Evolutionary conservation across 2,888 invertebrate genomes (phyloP), one percentile per base, ranked within the genome.

Genomic region (Oeneis ivallda): DNA sequence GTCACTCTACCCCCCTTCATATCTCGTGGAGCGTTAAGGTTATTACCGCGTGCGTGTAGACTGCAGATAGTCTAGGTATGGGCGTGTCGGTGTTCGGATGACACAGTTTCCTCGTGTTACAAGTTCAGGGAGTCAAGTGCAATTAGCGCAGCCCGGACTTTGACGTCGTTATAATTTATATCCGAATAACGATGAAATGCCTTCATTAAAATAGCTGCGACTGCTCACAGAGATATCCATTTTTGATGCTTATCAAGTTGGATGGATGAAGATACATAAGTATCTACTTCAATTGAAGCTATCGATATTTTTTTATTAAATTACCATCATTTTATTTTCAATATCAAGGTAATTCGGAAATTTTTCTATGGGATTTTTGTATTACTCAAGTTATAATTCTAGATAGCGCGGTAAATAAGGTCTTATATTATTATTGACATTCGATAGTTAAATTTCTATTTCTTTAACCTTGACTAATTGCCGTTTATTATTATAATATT

Each of bases 51-150:
- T 67, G 66, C 6, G 9, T 50, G 34, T 56, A n/a, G 39, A 41
- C n/a, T n/a, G n/a, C n/a, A n/a, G n/a, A n/a, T 17, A 15, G 8
- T 9, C 41, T 7, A 37, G 17, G 37, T 19, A 32, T 10, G 56
- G 11, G 45, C 58, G 26, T 60, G 32, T 59, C 57, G 52, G 26
- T 50, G 37, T 15, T 41, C 62, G 61, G 65, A 26, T 73, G 73
- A 74, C 75, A 76, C 66, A 75, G 72, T 75, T 76, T 72, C 69
- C 65, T 62, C 26, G 66, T 73, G 74, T 70, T 72, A 71, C 66
- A 68, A 77, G 76, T 79, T 79, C 75, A 79, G 69, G 65, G 71
- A 77, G 78, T 77, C 76, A 79, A 77, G 74, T 72, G 73, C 74
- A 74, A 74, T 74, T 73, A 72, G 69, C 67, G 65, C 64, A 67